phyloP scores from a whole-genome alignment of 2,113 vertebrate genomes.

The Dasyprocta punctata region DNA sequence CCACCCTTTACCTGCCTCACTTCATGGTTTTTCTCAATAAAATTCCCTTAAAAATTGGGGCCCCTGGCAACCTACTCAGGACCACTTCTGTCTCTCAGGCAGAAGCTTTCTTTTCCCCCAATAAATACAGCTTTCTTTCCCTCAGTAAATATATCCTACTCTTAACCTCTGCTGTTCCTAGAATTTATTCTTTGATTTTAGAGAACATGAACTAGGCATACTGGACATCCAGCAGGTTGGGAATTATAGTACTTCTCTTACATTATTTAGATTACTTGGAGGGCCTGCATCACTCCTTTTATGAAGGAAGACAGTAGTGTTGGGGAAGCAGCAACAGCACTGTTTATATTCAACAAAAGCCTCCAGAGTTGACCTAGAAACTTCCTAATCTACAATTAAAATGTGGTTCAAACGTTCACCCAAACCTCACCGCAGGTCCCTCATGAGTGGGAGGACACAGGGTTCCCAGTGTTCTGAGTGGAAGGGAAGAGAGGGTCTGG shows the following conservation, averaged over 20 bases:
- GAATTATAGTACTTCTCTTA: background rate
- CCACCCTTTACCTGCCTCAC: background rate
- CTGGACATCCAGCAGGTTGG: background rate
- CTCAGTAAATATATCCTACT: background rate
- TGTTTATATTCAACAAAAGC: background rate
- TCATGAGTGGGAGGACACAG: background rate
- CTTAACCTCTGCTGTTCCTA: background rate
- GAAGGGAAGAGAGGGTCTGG: background rate
- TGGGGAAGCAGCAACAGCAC: background rate
- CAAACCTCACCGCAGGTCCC: background rate
- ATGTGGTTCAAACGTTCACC: background rate
- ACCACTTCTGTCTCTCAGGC: background rate
- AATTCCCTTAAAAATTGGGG: background rate
- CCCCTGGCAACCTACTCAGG: background rate
- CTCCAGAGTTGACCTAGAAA: slow-evolving; percentile 24
- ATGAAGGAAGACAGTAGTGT: background rate
- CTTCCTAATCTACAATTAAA: background rate
- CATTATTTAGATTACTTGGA: background rate
- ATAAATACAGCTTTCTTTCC: background rate
- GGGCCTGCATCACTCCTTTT: background rate
- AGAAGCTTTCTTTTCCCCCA: background rate
- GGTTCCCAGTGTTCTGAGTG: background rate
- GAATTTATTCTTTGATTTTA: background rate
- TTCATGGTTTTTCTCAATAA: background rate
- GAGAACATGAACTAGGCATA: background rate